Conservation (phyloP, 1,140 invertebrate species). For the Pantala flavescens region DNA sequence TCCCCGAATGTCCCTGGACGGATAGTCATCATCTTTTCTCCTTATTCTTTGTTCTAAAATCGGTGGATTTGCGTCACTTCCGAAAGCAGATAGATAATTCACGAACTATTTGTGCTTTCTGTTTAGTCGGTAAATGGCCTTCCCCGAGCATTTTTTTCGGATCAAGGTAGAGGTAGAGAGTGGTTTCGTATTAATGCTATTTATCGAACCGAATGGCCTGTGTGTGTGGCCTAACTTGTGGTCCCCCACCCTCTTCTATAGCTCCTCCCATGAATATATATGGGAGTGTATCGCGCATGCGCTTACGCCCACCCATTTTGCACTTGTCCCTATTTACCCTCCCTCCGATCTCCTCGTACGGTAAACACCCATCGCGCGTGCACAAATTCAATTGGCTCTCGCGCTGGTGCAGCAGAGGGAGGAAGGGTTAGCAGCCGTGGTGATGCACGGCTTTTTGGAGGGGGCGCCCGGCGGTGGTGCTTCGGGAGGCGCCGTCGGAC, state of each 20-base stretch:
- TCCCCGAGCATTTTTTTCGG: background rate
- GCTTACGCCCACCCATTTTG: background rate
- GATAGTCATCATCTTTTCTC: background rate
- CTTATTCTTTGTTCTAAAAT: conserved; percentile 1
- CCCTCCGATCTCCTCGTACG: background rate
- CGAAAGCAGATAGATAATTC: background rate
- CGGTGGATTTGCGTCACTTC: background rate
- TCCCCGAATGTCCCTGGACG: too few species aligned
- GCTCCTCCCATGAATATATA: conserved; percentile 9
- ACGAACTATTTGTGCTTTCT: background rate
- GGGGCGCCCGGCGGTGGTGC: background rate
- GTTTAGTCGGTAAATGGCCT: conserved; percentile 1
- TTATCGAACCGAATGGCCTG: background rate
- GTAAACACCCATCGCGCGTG: conserved; percentile 6
- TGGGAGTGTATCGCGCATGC: background rate
- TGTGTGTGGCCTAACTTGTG: conserved; percentile 8
- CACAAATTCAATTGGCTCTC: conserved; percentile 5
- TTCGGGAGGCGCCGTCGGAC: background rate
- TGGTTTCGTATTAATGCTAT: conserved; percentile 10
- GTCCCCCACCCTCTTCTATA: background rate
- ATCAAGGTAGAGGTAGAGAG: background rate
- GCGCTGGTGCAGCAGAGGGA: background rate
- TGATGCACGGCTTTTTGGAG: background rate
- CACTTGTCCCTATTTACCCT: background rate
- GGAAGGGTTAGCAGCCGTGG: background rate